Conservation (phyloP, 2,888 invertebrate species). For the Nebria brevicollis region DNA sequence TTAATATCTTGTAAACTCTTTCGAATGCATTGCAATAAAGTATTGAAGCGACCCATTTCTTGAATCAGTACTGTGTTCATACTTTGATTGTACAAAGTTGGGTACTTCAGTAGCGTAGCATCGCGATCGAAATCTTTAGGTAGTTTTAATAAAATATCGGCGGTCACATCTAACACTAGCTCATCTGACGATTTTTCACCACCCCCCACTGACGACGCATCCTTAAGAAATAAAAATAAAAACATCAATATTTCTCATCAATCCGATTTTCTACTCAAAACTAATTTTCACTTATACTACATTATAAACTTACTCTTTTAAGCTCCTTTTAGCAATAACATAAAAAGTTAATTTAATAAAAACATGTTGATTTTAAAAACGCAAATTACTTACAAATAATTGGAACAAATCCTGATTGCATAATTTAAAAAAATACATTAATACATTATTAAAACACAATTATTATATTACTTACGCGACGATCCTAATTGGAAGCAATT, state of each 20-base stretch:
- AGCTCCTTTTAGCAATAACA: constrained; percentile 47
- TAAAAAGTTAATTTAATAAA: constrained; percentile 9
- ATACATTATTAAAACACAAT: background rate
- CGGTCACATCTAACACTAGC: constrained; percentile 80
- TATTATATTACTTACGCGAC: constrained; percentile 24
- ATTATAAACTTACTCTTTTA: constrained; percentile 35
- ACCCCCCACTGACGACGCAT: constrained; percentile 70
- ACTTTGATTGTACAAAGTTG: constrained; percentile 84
- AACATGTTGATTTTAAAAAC: constrained; percentile 20
- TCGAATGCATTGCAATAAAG: constrained; percentile 78
- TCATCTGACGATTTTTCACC: constrained; percentile 80
- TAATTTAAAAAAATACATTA: constrained; percentile 48
- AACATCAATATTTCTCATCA: too few species aligned
- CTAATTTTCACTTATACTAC: too few species aligned
- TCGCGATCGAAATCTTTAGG: constrained; percentile 78
- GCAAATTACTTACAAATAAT: constrained; percentile 56
- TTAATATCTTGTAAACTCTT: constrained; percentile 80
- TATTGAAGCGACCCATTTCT: constrained; percentile 84
- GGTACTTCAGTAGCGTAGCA: constrained; percentile 73
- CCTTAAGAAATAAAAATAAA: constrained; percentile 62
- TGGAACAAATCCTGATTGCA: constrained; percentile 65
- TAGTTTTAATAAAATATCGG: constrained; percentile 80
- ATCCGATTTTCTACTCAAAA: too few species aligned
- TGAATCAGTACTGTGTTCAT: constrained; percentile 95
- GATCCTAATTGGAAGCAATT: constrained; percentile 21